Evolutionary conservation across 1,140 invertebrate genomes (phyloP), one percentile per base, ranked within the genome.

Genomic region (Ceratina calcarata): DNA sequence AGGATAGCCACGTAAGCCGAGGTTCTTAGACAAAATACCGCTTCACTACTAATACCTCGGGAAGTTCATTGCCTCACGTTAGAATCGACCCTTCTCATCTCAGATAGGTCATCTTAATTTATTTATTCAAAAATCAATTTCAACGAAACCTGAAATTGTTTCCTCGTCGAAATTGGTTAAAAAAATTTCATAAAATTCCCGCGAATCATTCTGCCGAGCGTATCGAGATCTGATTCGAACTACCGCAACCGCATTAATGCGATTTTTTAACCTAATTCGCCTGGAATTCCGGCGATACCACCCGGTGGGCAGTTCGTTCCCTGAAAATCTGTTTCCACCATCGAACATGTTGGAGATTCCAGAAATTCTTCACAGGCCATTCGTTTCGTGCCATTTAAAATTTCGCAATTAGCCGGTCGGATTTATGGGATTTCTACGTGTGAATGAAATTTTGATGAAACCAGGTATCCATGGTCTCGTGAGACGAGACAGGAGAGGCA

Each of bases 301-400:
- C 32, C 32, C 32, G 32, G n/a, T 12, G 12, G 20, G 18, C 0
- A 27, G 65, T 67, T 76, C 64, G 58, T 68, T 49, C 18, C 12
- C n/a, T 18, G 20, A 16, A 49, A 45, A 69, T 69, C 49, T 18
- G 27, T n/a, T 49, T 49, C 27, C 64, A 58, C 45, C 73, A 22
- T 57, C 51, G 72, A 57, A 66, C 32, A 13, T 62, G 62, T 67
- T 24, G 12, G 53, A 49, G 20, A 68, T 68, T 76, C 53, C 73
- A 8, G 8, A 8, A 13, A 76, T 76, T 68, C 64, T 76, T 76
- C 65, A 27, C 10, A n/a, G 10, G 15, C 2, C 22, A n/a, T 60
- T 51, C n/a, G 27, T 24, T 24, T 1, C 62, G 6, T 20, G 49
- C 51, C 20, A 7, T 15, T 45, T 32, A 51, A 53, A 76, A 68